A percentile compares a stretch with the other conserved stretches of the same genome.
Conservation (phyloP, 2,113 vertebrate genomes). For the Ameiurus melas region DNA sequence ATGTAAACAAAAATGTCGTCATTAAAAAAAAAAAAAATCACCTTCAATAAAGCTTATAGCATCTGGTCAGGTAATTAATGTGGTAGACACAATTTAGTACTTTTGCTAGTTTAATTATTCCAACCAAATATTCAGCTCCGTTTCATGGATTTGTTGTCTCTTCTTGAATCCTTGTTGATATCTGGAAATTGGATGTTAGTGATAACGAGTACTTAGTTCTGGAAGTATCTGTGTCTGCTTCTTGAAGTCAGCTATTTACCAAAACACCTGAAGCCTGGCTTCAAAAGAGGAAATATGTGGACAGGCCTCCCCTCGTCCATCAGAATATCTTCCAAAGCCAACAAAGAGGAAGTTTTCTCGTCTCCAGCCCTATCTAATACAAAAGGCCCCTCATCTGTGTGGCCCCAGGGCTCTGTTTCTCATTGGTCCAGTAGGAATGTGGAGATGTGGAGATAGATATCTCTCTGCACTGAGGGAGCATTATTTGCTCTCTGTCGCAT, state of each 20-base stretch:
- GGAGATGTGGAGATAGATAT: conserved; percentile 64
- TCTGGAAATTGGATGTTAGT: neutral
- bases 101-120: neutral
- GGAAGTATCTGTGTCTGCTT: conserved; percentile 2
- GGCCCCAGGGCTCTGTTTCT: conserved; percentile 56
- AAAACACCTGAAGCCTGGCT: neutral
- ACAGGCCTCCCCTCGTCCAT: conserved; percentile 8
- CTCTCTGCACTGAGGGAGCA: conserved; percentile 42
- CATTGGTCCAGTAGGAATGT: conserved; percentile 59
- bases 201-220: neutral
- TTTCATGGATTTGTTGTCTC: neutral
- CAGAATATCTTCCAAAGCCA: neutral
- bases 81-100: neutral
- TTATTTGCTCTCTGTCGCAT: conserved; percentile 57
- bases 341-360: conserved; percentile 41
- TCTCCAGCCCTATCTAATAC: conserved; percentile 35
- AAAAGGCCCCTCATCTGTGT: conserved; percentile 8
- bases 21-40: neutral
- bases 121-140: neutral
- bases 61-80: neutral
- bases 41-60: neutral
- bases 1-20: neutral
- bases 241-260: neutral
- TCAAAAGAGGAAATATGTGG: conserved; percentile 28
- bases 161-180: neutral